Conservation (phyloP, 2,797 vertebrate species). For the Esox lucius region DNA sequence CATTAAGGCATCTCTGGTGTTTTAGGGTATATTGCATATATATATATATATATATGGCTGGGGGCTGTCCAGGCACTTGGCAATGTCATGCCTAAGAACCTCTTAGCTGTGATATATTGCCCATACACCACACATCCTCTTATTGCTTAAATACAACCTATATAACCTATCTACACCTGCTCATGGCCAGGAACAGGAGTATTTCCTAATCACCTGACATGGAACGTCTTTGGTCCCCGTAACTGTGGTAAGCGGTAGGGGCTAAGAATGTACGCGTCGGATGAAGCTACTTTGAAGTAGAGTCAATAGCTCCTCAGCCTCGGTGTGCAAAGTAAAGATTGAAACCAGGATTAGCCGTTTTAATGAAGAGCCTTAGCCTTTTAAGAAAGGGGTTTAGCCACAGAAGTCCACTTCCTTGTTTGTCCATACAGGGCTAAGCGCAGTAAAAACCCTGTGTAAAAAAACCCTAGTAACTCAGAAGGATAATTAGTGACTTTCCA, state of each 20-base stretch:
- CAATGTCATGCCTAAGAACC: no score
- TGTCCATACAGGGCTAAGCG: not conserved
- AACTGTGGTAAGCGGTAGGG: not conserved
- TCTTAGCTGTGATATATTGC: no score
- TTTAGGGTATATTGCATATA: no score
- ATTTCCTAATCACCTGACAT: not conserved
- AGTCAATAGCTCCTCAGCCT: not conserved
- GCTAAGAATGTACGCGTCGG: not conserved
- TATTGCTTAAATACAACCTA: not conserved
- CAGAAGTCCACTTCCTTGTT: not conserved
- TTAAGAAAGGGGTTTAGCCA: not conserved
- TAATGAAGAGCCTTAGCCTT: not conserved
- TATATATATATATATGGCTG: no score
- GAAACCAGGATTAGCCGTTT: not conserved
- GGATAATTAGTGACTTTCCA: not conserved
- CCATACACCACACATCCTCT: no score
- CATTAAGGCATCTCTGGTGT: no score
- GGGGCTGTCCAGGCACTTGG: no score
- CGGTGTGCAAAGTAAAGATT: not conserved
- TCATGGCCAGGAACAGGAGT: not conserved
- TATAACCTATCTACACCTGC: not conserved
- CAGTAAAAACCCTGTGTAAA: constrained; percentile 1
- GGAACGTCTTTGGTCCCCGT: not conserved
- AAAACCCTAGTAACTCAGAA: constrained; percentile 11
- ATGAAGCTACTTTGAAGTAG: not conserved